phyloP scores from a whole-genome alignment of 2,797 vertebrate genomes.

The Gambelia wislizenii region DNA sequence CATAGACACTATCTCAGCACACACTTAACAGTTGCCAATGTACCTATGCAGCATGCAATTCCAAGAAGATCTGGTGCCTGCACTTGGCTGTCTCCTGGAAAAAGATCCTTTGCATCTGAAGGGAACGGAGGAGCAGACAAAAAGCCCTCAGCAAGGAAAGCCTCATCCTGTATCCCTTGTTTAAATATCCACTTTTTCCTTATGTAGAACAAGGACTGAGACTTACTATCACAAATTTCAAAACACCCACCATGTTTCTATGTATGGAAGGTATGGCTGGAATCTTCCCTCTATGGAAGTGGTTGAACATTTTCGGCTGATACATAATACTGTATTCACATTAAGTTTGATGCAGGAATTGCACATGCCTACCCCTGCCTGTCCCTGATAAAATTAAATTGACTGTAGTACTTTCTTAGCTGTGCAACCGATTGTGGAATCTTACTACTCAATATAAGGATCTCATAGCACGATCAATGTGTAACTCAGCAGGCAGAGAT shows the following conservation, averaged over 20 bases:
- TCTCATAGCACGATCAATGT: no score
- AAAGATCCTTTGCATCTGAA: not conserved
- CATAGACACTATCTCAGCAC: not conserved
- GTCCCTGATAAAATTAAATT: no score
- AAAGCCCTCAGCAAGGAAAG: not conserved
- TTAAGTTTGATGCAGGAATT: no score
- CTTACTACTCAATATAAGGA: no score
- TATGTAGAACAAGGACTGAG: not conserved
- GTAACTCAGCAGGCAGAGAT: no score
- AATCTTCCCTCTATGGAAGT: no score
- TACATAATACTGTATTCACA: no score
- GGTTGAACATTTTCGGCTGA: not conserved
- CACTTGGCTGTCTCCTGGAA: not conserved
- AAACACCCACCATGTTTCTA: not conserved
- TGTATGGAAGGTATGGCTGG: not conserved
- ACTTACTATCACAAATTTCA: not conserved
- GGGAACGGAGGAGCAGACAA: not conserved
- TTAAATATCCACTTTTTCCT: not conserved
- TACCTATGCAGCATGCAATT: no score
- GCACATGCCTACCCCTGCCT: no score
- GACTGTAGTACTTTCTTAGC: no score
- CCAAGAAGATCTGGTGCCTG: not conserved
- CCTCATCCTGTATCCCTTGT: no score
- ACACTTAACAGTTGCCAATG: not conserved
- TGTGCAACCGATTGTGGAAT: no score